These are phyloP conservation scores for Astatotilapia flaviijosephi DNA, from an alignment of 2,113 vertebrate species.

Conservation along the genomic window DNA sequence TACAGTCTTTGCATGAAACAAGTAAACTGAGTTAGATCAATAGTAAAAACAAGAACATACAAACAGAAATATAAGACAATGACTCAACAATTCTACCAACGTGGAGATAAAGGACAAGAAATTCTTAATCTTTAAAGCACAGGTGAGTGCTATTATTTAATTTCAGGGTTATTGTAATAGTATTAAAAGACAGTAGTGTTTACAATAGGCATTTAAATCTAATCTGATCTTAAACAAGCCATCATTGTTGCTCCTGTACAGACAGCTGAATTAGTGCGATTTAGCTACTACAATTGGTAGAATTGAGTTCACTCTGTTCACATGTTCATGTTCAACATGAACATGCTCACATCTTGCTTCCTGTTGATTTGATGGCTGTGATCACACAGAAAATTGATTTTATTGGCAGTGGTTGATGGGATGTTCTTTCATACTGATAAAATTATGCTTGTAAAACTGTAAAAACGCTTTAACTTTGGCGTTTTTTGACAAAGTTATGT, in stretches of 20 bases:
- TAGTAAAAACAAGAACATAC: background rate
- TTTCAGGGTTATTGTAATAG: background rate
- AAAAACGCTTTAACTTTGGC: background rate
- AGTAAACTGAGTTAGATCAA: background rate
- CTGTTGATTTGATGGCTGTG: background rate
- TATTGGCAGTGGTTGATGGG: background rate
- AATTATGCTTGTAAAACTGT: background rate
- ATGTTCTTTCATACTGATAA: background rate
- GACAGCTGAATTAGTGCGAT: background rate
- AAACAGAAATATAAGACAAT: fast-evolving
- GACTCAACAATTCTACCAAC: background rate
- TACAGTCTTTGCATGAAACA: background rate
- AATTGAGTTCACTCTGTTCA: background rate
- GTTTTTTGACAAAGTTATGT: background rate
- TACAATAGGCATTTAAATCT: background rate
- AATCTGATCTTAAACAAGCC: background rate
- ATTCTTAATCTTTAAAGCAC: background rate
- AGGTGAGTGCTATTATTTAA: background rate
- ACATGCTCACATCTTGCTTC: background rate
- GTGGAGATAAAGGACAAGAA: background rate
- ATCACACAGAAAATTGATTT: fast-evolving
- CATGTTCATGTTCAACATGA: background rate
- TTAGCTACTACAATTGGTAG: background rate
- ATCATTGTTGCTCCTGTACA: background rate
- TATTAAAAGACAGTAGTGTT: background rate